Evolutionary conservation across 2,113 vertebrate genomes (phyloP).

Genomic region (Hippopotamus amphibius): DNA sequence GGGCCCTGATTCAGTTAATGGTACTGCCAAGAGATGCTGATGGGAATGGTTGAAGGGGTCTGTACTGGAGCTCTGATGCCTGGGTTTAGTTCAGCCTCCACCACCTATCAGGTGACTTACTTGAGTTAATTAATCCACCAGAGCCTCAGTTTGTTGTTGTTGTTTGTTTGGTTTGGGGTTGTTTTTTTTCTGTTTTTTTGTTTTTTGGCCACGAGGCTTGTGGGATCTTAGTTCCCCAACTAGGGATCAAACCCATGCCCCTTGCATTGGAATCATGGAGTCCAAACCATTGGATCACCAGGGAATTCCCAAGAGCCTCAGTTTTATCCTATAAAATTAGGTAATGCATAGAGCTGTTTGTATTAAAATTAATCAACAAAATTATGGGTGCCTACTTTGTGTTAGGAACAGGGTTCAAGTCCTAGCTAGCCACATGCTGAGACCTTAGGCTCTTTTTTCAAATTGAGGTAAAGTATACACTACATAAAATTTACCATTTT

Average conservation of each 20-base stretch:
- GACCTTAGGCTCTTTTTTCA: not conserved
- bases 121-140: not conserved
- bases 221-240: too few species aligned
- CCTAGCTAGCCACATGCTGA: not conserved
- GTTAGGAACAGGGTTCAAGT: slow-evolving; percentile 9
- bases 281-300: too few species aligned
- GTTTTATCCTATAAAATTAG: slow-evolving; percentile 2
- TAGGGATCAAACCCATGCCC: too few species aligned
- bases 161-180: too few species aligned
- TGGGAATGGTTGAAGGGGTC: not conserved
- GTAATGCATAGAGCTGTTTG: not conserved
- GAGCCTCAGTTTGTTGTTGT: not conserved
- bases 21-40: not conserved
- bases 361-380: slow-evolving; percentile 34
- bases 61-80: not conserved
- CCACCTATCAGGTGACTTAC: not conserved
- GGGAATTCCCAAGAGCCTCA: not conserved
- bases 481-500: not conserved
- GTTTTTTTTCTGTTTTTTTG: too few species aligned
- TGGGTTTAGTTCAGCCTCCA: not conserved
- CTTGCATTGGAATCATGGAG: too few species aligned
- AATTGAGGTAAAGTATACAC: not conserved
- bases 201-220: too few species aligned
- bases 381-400: not conserved
- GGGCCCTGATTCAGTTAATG: not conserved